Base-by-base conservation (phyloP, 2,797 vertebrate species). In the Clamator glandarius region DNA sequence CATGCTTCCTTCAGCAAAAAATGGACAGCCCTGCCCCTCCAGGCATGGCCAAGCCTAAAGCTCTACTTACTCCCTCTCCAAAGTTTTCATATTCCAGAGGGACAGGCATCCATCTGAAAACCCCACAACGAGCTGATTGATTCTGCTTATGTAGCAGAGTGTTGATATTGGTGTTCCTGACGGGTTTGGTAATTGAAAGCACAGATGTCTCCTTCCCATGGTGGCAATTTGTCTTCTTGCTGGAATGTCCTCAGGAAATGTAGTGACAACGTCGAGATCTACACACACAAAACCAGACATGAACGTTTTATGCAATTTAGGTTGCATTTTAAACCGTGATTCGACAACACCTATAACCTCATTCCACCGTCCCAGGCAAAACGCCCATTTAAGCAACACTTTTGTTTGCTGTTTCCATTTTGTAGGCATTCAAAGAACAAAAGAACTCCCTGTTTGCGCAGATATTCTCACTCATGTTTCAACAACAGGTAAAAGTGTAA, bases 31-130 rank as follows among this genome's bases (percentile, higher is more conserved):
- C 44, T 44, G 44, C 44, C 17, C 44, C 17, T 63, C 12, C 50
- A 70, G 44, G 23, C 2, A 11, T 1, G 17, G 21, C 3, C 23
- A 55, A 41, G 9, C 8, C 4, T n/a, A 81, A 80, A 77, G 16
- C 28, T 58, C 59, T 59, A 98, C 99, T 98, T 95, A 99, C 99
- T 99, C 99, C 89, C 98, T 98, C 95, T 99, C 99, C 58, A 99
- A 96, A 29, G 97, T 97, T 97, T 99, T 99, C 98, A 99, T 98
- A 95, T 99, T 99, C 99, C 99, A 99, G 33, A 99, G 97, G 57
- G 99, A 99, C 78, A 99, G 97, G 92, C 97, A 98, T 70, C 99
- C 99, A 94, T 99, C 98, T 31, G 98, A 98, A 12, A 39, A 39
- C 39, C 39, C 39, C 39, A 39, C 39, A 59, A 99, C 97, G 5